Percentiles rank a stretch among this genome's conserved stretches.
Evolutionary conservation across 2,888 invertebrate species (phyloP).

Genomic region (Amphipyra tragopoginis): DNA sequence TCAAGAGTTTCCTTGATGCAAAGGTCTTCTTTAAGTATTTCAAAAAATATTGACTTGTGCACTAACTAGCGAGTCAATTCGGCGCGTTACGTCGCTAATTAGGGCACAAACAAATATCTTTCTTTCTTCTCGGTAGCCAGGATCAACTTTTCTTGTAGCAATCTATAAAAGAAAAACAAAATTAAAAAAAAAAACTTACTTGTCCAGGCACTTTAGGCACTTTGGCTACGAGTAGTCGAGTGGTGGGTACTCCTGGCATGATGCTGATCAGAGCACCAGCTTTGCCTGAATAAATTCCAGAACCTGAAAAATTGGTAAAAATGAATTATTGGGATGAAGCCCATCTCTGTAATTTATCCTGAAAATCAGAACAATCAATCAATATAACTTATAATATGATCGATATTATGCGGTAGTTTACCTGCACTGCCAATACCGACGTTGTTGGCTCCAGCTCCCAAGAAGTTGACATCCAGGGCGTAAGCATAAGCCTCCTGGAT

Average conservation of each 20-base stretch:
- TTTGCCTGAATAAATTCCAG: slow-evolving; percentile 93
- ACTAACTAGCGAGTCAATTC: background rate
- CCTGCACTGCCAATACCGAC: slow-evolving; percentile 90
- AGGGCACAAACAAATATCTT: background rate
- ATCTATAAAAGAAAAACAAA: background rate
- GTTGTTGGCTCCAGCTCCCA: slow-evolving; percentile 93
- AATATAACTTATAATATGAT: no score
- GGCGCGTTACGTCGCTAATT: background rate
- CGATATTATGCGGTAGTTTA: slow-evolving; percentile 49
- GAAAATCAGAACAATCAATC: no score
- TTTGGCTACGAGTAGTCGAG: slow-evolving; percentile 79
- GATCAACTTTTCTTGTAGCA: background rate
- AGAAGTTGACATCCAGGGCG: slow-evolving; percentile 91
- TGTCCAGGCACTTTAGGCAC: slow-evolving; percentile 86
- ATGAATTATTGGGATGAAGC: no score
- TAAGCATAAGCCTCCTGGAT: slow-evolving; percentile 93
- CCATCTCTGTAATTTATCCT: no score
- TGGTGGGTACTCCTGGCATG: slow-evolving; percentile 82
- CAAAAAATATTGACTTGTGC: slow-evolving; percentile 2
- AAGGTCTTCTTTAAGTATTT: background rate
- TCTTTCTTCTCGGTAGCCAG: background rate
- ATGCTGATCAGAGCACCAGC: slow-evolving; percentile 83
- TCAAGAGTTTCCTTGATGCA: no score
- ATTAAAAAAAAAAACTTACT: slow-evolving; percentile 61
- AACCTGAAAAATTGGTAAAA: slow-evolving; percentile 84